A percentile compares a stretch with the other conserved stretches of the same genome.
These are phyloP conservation scores for Peribatodes rhomboidaria DNA, from an alignment of 2,888 invertebrate genomes.

Conservation along the genomic window DNA sequence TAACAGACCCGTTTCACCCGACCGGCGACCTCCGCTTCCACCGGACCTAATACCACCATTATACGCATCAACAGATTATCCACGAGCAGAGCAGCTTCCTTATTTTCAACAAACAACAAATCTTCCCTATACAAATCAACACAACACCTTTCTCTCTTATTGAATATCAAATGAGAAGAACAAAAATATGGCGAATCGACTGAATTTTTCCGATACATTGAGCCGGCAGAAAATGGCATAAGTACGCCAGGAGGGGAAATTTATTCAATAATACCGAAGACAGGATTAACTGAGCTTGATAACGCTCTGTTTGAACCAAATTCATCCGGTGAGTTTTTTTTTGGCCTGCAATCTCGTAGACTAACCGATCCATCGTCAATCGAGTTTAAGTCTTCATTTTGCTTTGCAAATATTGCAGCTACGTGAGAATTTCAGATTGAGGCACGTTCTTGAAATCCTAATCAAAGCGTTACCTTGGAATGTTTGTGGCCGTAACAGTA, in stretches of 20 bases:
- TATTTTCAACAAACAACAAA: slow-evolving; percentile 51
- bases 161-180: slow-evolving; percentile 51
- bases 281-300: slow-evolving; percentile 78
- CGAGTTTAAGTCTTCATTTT: slow-evolving; percentile 9
- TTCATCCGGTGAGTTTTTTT: slow-evolving; percentile 71
- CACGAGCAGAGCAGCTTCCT: slow-evolving; percentile 34
- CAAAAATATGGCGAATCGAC: slow-evolving; percentile 50
- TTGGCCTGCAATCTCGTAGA: slow-evolving; percentile 63
- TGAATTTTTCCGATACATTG: slow-evolving; percentile 69
- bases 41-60: slow-evolving; percentile 51
- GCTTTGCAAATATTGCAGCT: slow-evolving; percentile 39
- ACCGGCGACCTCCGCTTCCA: slow-evolving; percentile 51
- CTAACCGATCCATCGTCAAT: slow-evolving; percentile 45
- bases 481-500: slow-evolving; percentile 47
- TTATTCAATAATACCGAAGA: slow-evolving; percentile 81
- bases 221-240: slow-evolving; percentile 63
- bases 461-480: slow-evolving; percentile 36
- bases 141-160: slow-evolving; percentile 40
- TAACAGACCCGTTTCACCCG: slow-evolving; percentile 60
- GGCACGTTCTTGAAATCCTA: slow-evolving; percentile 46
- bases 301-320: slow-evolving; percentile 75
- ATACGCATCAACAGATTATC: slow-evolving; percentile 52
- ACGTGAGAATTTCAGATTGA: slow-evolving; percentile 48
- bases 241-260: slow-evolving; percentile 70
- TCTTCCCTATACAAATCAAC: slow-evolving; percentile 47